Percentiles rank a stretch among this genome's conserved stretches.
phyloP scores from a whole-genome alignment of 2,113 vertebrate genomes.

The Manacus vitellinus region DNA sequence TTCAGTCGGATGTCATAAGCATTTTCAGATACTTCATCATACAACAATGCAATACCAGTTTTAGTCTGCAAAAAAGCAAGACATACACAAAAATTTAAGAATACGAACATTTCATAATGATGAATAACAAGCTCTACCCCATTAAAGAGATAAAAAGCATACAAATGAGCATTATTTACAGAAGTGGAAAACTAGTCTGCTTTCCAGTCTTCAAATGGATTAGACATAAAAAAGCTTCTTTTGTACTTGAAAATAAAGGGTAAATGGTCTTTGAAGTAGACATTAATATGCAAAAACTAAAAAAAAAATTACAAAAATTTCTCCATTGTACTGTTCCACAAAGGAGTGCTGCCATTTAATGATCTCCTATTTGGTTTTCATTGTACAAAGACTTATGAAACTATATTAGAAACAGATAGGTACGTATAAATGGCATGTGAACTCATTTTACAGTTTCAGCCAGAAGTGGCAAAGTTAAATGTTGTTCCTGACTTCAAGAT shows the following conservation, averaged over 20 bases:
- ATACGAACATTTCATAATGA: not conserved
- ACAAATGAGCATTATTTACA: not conserved
- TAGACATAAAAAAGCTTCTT: not conserved
- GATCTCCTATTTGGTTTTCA: not conserved
- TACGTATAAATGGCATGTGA: not conserved
- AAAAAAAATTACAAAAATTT: not conserved
- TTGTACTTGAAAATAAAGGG: not conserved
- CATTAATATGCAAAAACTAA: not conserved
- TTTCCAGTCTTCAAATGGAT: not conserved
- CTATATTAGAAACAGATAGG: not conserved
- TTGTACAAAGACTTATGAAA: not conserved
- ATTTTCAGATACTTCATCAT: constrained; percentile 83
- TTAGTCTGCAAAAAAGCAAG: constrained; percentile 82
- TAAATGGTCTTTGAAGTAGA: not conserved
- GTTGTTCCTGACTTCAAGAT: not conserved
- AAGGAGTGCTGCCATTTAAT: not conserved
- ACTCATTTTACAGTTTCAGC: not conserved
- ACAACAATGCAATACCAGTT: constrained; percentile 86
- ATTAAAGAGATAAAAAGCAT: not conserved
- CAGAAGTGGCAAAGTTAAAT: not conserved
- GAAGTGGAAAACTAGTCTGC: not conserved
- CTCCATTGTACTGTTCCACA: not conserved
- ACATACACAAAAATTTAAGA: not conserved
- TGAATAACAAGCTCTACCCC: not conserved
- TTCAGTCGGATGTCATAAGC: constrained; percentile 88